These are phyloP conservation scores for Ephialtes manifestator DNA, from an alignment of 2,888 invertebrate genomes.

Conservation along the genomic window DNA sequence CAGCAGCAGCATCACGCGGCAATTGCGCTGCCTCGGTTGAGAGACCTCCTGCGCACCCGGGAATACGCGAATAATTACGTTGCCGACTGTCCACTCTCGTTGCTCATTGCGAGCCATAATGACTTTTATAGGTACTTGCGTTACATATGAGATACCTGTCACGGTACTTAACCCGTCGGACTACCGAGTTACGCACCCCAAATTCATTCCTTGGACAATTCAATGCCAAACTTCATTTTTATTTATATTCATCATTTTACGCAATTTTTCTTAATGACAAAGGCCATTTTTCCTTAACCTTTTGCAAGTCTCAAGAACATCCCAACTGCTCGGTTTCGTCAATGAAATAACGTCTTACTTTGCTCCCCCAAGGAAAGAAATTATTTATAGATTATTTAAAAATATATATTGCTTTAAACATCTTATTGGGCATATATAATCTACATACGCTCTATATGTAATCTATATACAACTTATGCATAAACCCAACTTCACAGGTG, in stretches of 20 bases:
- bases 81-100: conserved; percentile 28
- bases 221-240: neutral
- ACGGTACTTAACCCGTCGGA: neutral
- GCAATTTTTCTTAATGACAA: too few relatives aligned
- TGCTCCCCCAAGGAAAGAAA: too few relatives aligned
- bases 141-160: conserved; percentile 5
- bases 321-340: too few relatives aligned
- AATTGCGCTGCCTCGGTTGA: conserved; percentile 49
- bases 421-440: too few relatives aligned
- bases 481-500: too few relatives aligned
- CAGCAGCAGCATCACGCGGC: conserved; percentile 23
- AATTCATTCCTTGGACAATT: neutral
- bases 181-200: neutral
- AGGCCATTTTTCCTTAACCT: too few relatives aligned
- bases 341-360: too few relatives aligned
- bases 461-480: too few relatives aligned
- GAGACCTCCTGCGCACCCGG: conserved; percentile 40
- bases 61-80: conserved; percentile 42
- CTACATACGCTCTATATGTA: too few relatives aligned
- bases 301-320: too few relatives aligned
- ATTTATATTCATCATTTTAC: neutral
- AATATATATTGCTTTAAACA: too few relatives aligned
- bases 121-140: conserved; percentile 19
- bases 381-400: too few relatives aligned
- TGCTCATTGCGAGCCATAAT: conserved; percentile 40